These are phyloP conservation scores for Pentalonia nigronervosa DNA, from an alignment of 1,140 invertebrate genomes.

Conservation along the genomic window DNA sequence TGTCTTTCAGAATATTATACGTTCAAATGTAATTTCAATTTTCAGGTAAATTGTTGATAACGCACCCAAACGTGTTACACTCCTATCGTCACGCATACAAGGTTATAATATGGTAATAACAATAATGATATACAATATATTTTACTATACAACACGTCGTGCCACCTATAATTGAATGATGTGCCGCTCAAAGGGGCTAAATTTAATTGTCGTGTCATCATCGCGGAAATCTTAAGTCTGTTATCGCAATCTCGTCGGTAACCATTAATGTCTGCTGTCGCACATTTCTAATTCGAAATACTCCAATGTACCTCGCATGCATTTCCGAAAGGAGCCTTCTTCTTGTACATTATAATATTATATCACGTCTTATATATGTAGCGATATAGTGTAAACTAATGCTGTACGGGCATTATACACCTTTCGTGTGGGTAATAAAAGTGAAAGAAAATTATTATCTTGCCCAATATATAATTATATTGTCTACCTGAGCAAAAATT, in stretches of 20 bases:
- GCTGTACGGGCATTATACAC: not conserved
- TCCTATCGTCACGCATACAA: not conserved
- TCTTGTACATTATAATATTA: not conserved
- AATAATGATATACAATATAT: not conserved
- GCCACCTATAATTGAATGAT: not conserved
- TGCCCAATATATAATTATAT: not conserved
- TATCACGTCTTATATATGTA: not conserved
- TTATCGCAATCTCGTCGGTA: conserved; percentile 9
- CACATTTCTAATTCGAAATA: not conserved
- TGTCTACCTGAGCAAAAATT: not conserved
- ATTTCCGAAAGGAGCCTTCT: not conserved
- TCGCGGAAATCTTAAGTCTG: not conserved
- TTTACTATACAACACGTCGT: not conserved
- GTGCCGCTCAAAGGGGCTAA: not conserved
- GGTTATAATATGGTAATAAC: not conserved
- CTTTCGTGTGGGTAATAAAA: not conserved
- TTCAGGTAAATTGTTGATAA: too few relatives aligned
- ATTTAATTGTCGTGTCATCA: conserved; percentile 13
- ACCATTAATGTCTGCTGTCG: not conserved
- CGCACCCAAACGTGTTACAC: too few relatives aligned
- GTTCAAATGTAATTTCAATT: too few relatives aligned
- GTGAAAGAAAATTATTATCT: not conserved
- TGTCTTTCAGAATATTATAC: too few relatives aligned
- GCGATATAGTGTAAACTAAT: not conserved
- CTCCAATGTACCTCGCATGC: not conserved